These are phyloP conservation scores for Carassius gibelio DNA, from an alignment of 2,113 vertebrate genomes.

Conservation along the genomic window DNA sequence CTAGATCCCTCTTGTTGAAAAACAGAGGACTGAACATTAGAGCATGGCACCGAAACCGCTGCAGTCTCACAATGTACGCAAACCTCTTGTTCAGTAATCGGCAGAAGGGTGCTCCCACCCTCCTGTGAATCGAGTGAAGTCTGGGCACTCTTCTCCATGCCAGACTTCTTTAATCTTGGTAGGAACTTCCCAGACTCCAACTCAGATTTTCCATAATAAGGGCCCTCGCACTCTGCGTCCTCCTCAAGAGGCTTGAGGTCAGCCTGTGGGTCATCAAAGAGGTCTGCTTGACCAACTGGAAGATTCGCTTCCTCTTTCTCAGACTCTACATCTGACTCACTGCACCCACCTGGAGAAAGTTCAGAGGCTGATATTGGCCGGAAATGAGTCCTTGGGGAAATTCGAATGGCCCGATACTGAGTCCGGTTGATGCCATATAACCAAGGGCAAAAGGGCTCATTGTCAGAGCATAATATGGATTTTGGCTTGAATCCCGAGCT, in stretches of 20 bases:
- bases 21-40: constrained; percentile 71
- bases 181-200: constrained; percentile 97
- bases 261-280: constrained; percentile 93
- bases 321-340: constrained; percentile 94
- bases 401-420: constrained; percentile 96
- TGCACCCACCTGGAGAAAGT: constrained; percentile 91
- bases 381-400: constrained; percentile 98
- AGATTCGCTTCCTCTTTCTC: constrained; percentile 90
- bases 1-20: constrained; percentile 81
- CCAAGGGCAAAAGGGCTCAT: constrained; percentile 85
- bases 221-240: constrained; percentile 95
- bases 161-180: constrained; percentile 94
- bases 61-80: constrained; percentile 84
- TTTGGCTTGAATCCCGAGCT: constrained; percentile 97
- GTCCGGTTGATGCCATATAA: constrained; percentile 92
- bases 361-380: constrained; percentile 97
- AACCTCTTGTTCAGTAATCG: constrained; percentile 78
- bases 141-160: constrained; percentile 99
- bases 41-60: constrained; percentile 65
- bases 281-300: constrained; percentile 82
- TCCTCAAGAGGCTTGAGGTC: constrained; percentile 98
- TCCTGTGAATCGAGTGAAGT: constrained; percentile 98
- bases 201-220: constrained; percentile 96
- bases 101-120: constrained; percentile 81
- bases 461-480: constrained; percentile 95